Evolutionary conservation across 2,888 invertebrate species (phyloP).

Genomic region (Drosophila anomalata): DNA sequence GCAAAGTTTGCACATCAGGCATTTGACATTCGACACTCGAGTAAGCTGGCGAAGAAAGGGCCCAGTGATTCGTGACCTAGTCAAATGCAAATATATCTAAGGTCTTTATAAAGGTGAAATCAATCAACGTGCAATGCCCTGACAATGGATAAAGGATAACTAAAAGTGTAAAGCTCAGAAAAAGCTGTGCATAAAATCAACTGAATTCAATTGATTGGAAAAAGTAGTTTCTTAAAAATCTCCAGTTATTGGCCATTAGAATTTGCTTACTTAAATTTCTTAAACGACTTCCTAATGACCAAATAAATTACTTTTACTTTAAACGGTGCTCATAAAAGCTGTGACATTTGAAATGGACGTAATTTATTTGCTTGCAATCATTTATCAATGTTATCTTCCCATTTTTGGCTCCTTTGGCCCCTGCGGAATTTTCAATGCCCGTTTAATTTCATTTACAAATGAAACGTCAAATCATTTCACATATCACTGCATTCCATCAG

Average conservation of each 20-base stretch:
- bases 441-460: conserved; percentile 76
- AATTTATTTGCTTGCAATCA: conserved; percentile 18
- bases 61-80: conserved; percentile 32
- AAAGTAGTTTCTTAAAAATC: not conserved
- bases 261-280: not conserved
- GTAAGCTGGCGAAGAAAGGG: conserved; percentile 15
- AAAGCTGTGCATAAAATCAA: not conserved
- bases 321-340: not conserved
- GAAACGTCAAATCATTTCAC: conserved; percentile 73
- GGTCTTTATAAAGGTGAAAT: conserved; percentile 23
- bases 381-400: conserved; percentile 11
- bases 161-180: not conserved
- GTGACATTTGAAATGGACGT: not conserved
- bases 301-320: not conserved
- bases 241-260: not conserved
- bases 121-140: conserved; percentile 25
- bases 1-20: conserved; percentile 29
- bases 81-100: conserved; percentile 36
- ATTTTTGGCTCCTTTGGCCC: not conserved
- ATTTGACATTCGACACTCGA: conserved; percentile 29
- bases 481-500: conserved; percentile 70
- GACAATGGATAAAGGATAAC: not conserved
- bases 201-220: not conserved
- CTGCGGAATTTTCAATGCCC: conserved; percentile 23
- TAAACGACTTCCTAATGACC: not conserved